Evolutionary conservation across 2,797 vertebrate species (phyloP), one percentile per base, ranked within the genome.

Genomic region (Sebastes aleutianus): DNA sequence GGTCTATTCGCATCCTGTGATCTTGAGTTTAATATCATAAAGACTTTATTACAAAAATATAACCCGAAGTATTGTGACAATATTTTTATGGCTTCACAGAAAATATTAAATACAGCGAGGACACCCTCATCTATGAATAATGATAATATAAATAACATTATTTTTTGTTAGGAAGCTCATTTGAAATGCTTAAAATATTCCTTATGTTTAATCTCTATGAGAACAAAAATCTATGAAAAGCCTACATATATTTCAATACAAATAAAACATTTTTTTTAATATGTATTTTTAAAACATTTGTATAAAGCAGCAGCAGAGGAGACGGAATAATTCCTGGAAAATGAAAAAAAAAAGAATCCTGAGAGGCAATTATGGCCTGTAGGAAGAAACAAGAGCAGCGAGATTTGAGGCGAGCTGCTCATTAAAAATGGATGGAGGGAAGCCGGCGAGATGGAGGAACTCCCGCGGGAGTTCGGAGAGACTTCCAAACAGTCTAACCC

Each of bases 401-500:
- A 62, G 61, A 80, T 65, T 53, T 69, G 29, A 58, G 69, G 12
- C 78, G 63, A 76, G 80, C 69, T 12, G 73, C 85, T 90, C 87
- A 88, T 92, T 86, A 85, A 88, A 85, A 9, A 91, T 91, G 85
- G 1, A 91, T 87, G 84, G 8, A 39, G 78, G 76, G 69, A 87
- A 78, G 70, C 85, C 84, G 34, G 82, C 22, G 83, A 84, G 79
- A 71, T 36, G 75, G 29, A 73, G 78, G 72, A 82, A 70, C 0
- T 88, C 88, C 87, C 68, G 47, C 59, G 84, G 79, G 91, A 90
- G 53, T 14, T 22, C 4, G 4, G 43, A n/a, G 57, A 57, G 26
- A 34, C 56, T 56, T 22, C 78, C 20, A 56, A 36, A 54, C 11
- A 32, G 76, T 26, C 76, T 63, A 54, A 65, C 74, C 70, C 14